Conservation (phyloP, 1,140 invertebrate species). For the Phocides pigmalion region DNA sequence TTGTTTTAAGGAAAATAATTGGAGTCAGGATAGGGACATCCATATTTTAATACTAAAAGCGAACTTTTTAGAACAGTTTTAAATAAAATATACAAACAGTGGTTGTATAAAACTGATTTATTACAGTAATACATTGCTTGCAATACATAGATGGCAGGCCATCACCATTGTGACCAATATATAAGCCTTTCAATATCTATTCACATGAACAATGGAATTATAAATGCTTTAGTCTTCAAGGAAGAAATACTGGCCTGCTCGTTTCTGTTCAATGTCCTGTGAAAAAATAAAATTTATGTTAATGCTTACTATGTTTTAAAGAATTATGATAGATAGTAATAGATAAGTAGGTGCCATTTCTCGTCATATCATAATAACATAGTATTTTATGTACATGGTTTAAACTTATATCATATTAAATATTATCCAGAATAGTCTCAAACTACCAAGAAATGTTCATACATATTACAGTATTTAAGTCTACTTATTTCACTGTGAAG, state of each 20-base stretch:
- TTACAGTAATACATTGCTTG: conserved; percentile 73
- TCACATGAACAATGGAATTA: conserved; percentile 53
- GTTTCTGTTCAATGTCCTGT: conserved; percentile 98
- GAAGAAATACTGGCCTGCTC: conserved; percentile 99
- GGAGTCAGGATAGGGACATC: too few species aligned
- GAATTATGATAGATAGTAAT: background rate
- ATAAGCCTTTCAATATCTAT: conserved; percentile 46
- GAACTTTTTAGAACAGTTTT: too few species aligned
- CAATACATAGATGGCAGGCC: conserved; percentile 67
- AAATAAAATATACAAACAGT: background rate
- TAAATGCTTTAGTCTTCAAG: conserved; percentile 93
- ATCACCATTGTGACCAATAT: conserved; percentile 66
- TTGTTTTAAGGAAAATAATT: too few species aligned
- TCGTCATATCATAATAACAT: too few species aligned
- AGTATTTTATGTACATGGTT: too few species aligned
- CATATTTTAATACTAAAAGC: too few species aligned
- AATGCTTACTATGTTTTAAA: conserved; percentile 5
- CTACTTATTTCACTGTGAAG: too few species aligned
- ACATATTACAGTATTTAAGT: too few species aligned
- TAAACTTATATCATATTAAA: too few species aligned
- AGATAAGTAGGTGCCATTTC: too few species aligned
- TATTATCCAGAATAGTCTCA: too few species aligned
- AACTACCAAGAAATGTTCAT: too few species aligned
- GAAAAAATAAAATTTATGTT: conserved; percentile 63
- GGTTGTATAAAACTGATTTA: conserved; percentile 79